Conservation (phyloP, 2,888 invertebrate species). For the Polyommatus iphigenia region DNA sequence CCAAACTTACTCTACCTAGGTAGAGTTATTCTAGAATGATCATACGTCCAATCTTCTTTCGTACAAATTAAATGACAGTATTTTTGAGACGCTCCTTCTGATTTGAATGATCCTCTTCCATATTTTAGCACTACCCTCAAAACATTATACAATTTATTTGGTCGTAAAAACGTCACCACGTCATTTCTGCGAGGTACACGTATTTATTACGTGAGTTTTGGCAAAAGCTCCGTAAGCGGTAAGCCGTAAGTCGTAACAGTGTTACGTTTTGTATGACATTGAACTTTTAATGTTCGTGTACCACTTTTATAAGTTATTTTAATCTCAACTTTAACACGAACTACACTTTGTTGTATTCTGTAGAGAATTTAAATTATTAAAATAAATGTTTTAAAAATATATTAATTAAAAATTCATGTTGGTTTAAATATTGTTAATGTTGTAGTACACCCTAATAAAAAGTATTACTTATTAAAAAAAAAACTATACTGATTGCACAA, state of each 20-base stretch:
- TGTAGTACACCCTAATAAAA: too few species aligned
- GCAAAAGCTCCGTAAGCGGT: conserved; percentile 6
- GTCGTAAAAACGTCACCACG: background rate
- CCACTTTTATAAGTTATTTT: background rate
- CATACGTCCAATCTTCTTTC: background rate
- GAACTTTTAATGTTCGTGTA: conserved; percentile 1
- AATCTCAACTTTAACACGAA: background rate
- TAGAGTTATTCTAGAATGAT: background rate
- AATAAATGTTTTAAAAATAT: too few species aligned
- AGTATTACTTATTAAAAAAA: too few species aligned
- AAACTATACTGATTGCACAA: too few species aligned
- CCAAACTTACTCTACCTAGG: background rate
- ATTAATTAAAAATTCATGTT: too few species aligned
- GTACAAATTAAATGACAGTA: too few species aligned
- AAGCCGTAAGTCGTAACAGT: background rate
- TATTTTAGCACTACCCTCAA: background rate
- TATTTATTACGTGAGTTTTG: background rate
- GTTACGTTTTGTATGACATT: conserved; percentile 12
- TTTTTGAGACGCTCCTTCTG: too few species aligned
- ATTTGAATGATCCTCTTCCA: background rate
- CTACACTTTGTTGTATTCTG: background rate
- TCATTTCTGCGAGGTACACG: background rate
- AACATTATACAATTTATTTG: background rate
- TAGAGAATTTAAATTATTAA: background rate
- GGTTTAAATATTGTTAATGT: too few species aligned